Base-by-base conservation (phyloP, 1,140 invertebrate genomes). In the Ceratosolen fusciceps region DNA sequence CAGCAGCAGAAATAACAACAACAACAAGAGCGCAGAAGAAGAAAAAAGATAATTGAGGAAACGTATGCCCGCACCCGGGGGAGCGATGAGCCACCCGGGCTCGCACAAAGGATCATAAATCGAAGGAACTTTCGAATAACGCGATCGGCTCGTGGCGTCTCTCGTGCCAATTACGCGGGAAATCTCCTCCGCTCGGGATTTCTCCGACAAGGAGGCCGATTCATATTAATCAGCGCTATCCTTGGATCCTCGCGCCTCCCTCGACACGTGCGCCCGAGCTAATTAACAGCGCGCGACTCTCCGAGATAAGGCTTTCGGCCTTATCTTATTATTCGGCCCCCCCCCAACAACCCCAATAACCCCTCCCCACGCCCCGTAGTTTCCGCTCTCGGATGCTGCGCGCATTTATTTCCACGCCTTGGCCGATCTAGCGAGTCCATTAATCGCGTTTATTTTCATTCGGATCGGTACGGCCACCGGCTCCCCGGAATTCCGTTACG, bases 341-440 rank as follows among this genome's bases (percentile, higher is more conserved):
- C n/a, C n/a, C n/a, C n/a, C n/a, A n/a, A n/a, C n/a, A n/a, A n/a
- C n/a, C n/a, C n/a, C n/a, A n/a, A n/a, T n/a, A n/a, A n/a, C n/a
- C n/a, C n/a, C n/a, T n/a, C n/a, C n/a, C n/a, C 74, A 70, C 77
- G 71, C 49, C 71, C 70, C 54, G 76, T 72, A 78, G 72, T 67
- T 78, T 72, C 31, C 56, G 56, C 76, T 54, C 16, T 29, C 62
- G 76, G 68, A 5, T 52, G 49, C 5, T 3, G 14, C 49, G 19
- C 10, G 3, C 3, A 52, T 19, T 9, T 16, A 8, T 3, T 16
- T 16, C 2, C 12, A 19, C 3, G 2, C 21, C 2, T 16, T 52
- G 5, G 49, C 3, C 2, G 12, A 14, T 9, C 3, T 19, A 8
- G 49, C 5, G 49, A 52, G 10, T 52, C 19, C 9, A 52, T 43